Percentiles rank a stretch among this genome's conserved stretches.
phyloP scores from a whole-genome alignment of 2,113 vertebrate genomes.

The Daboia siamensis region DNA sequence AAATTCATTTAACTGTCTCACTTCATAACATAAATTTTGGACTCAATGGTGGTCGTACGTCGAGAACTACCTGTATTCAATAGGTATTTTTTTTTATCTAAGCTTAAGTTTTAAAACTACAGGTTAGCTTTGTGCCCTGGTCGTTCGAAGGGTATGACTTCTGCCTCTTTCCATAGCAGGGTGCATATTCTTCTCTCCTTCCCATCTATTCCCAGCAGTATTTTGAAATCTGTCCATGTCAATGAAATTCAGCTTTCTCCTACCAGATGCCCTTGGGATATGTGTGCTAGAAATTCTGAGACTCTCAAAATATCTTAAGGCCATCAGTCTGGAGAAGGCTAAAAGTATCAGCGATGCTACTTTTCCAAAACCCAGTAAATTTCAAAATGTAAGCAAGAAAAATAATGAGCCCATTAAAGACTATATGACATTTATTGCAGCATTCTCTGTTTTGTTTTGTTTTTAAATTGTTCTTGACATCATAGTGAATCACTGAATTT shows the following conservation, averaged over 20 bases:
- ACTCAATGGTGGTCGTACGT: neutral
- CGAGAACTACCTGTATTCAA: neutral
- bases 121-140: neutral
- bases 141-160: neutral
- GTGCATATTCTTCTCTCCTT: neutral
- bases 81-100: neutral
- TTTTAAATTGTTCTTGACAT: neutral
- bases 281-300: neutral
- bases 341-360: neutral
- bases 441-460: neutral
- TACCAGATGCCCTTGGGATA: neutral
- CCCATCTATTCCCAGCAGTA: neutral
- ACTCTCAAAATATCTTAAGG: neutral
- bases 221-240: neutral
- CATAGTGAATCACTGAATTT: neutral
- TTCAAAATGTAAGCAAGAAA: neutral
- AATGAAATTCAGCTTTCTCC: neutral
- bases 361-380: neutral
- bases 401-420: neutral
- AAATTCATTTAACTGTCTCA: neutral
- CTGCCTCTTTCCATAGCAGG: neutral
- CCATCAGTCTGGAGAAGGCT: neutral
- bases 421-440: neutral
- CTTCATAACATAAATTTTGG: neutral
- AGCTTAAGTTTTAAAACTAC: neutral